Evolutionary conservation across 2,888 invertebrate genomes (phyloP), one percentile per base, ranked within the genome.

Genomic region (Abrostola triplasia): DNA sequence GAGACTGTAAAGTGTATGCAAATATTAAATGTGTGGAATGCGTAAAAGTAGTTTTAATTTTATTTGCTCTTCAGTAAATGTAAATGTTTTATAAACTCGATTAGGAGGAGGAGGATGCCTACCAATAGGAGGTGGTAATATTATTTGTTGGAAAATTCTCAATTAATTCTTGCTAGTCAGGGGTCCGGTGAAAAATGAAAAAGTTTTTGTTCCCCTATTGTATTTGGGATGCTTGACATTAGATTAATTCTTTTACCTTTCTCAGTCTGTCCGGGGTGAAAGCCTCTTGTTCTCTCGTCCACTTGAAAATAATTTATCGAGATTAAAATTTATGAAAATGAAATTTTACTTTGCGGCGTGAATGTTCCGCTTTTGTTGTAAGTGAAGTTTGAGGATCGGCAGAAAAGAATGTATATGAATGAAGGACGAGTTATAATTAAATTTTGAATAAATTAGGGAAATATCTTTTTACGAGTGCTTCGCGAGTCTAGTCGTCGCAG

Each of bases 251-350:
- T 66, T 84, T 77, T 81, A 86, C 84, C 83, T 85, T 82, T 81
- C 76, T 69, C 79, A 73, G 79, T 77, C 79, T 80, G 78, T 74
- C 67, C 73, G 74, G 64, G 67, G 72, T 65, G 69, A 74, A 76
- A 73, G 70, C 65, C 80, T 77, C 81, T 80, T 81, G 80, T 83
- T 80, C 82, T 76, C 70, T 78, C 80, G 74, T 77, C 74, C 79
- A 79, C 80, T 85, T 77, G 77, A 81, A 84, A 83, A 83, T 87
- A 84, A 86, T 86, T 87, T 85, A 87, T 85, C 79, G 81, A 81
- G 83, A 86, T 86, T 85, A 85, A 86, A 85, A 83, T 82, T 83
- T 82, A 84, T 82, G 83, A 86, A 82, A 85, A 85, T 80, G 76
- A 82, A 84, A 85, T 84, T 83, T 84, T 74, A 75, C 80, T 83